A percentile compares a stretch with the other conserved stretches of the same genome.
phyloP scores from a whole-genome alignment of 2,888 invertebrate genomes.

The Acleris laterana region DNA sequence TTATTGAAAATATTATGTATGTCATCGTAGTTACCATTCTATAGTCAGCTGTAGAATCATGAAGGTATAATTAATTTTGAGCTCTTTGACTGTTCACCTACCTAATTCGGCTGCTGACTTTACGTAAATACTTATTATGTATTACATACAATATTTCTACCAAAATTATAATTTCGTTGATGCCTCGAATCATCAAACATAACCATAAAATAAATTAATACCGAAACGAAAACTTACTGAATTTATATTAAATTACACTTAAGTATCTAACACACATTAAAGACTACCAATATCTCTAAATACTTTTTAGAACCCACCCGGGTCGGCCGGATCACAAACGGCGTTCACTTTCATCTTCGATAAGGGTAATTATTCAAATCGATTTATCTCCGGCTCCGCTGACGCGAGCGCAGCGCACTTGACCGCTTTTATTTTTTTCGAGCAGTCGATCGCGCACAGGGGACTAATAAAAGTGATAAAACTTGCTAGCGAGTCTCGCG shows the following conservation, averaged over 20 bases:
- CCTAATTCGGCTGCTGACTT: too few relatives aligned
- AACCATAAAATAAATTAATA: background rate
- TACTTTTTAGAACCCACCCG: background rate
- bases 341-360: constrained; percentile 16
- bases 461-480: too few relatives aligned
- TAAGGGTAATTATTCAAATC: constrained; percentile 7
- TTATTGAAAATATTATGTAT: too few relatives aligned
- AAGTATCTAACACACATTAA: constrained; percentile 3
- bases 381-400: constrained; percentile 11
- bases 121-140: too few relatives aligned
- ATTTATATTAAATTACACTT: background rate
- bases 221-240: background rate
- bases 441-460: background rate
- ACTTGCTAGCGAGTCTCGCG: too few relatives aligned
- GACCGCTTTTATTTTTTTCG: constrained; percentile 22
- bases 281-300: background rate
- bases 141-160: constrained; percentile 11
- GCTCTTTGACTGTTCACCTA: too few relatives aligned
- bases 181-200: too few relatives aligned
- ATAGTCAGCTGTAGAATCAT: too few relatives aligned
- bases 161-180: too few relatives aligned
- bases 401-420: constrained; percentile 9
- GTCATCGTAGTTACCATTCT: too few relatives aligned
- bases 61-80: too few relatives aligned
- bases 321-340: background rate